Evolutionary conservation across 2,888 invertebrate species (phyloP), one percentile per base, ranked within the genome.

Genomic region (Helobdella robusta): DNA sequence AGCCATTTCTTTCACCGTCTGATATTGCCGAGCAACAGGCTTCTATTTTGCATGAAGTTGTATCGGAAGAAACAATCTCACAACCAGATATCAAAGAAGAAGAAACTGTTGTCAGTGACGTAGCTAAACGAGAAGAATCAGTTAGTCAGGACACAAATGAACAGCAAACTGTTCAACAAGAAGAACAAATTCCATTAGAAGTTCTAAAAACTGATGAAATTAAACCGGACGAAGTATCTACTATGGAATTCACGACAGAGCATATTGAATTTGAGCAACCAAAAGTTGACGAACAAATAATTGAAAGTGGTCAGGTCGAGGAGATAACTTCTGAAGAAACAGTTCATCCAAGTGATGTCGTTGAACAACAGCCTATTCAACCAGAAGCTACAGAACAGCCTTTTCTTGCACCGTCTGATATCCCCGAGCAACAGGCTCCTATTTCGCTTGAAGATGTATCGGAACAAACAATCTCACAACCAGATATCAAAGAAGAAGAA

Each of bases 361-460:
- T 28, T 25, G 59, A 58, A 58, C 28, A 58, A 58, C 18, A 58
- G 59, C 11, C 54, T 52, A 52, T 52, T 52, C 25, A 11, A 18
- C 8, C 20, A 52, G 52, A 18, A 8, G 23, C 23, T 18, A 11
- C 20, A 18, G 23, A 52, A 40, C 44, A 40, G n/a, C n/a, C n/a
- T n/a, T n/a, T n/a, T n/a, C n/a, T n/a, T n/a, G n/a, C n/a, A n/a
- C n/a, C n/a, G n/a, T n/a, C n/a, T n/a, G n/a, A n/a, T n/a, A n/a
- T n/a, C n/a, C n/a, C n/a, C n/a, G n/a, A n/a, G n/a, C n/a, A n/a
- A n/a, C n/a, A n/a, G n/a, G n/a, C n/a, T n/a, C n/a, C n/a, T n/a
- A n/a, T n/a, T n/a, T n/a, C n/a, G n/a, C n/a, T n/a, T n/a, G n/a
- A n/a, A n/a, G n/a, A n/a, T n/a, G n/a, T n/a, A n/a, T n/a, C n/a